Evolutionary conservation across 2,113 vertebrate genomes (phyloP).

Genomic region (Mobula hypostoma): DNA sequence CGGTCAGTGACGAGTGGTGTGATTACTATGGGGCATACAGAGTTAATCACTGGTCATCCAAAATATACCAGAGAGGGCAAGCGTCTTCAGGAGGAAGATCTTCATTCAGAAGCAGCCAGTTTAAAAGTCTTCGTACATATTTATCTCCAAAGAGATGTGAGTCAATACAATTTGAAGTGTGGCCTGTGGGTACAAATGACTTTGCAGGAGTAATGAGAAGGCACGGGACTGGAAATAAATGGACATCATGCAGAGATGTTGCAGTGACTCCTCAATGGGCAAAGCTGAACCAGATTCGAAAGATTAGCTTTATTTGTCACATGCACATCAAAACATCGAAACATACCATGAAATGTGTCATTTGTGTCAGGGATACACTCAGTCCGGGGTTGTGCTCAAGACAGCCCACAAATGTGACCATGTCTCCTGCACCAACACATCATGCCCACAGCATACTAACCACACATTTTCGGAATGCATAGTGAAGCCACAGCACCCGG

Average conservation of each 20-base stretch:
- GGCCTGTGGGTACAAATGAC: not conserved
- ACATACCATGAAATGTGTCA: no score
- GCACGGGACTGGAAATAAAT: not conserved
- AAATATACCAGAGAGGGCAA: not conserved
- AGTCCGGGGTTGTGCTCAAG: no score
- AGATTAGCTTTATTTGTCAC: no score
- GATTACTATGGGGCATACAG: not conserved
- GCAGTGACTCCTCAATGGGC: not conserved
- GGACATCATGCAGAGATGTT: not conserved
- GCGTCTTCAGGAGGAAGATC: not conserved
- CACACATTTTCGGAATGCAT: no score
- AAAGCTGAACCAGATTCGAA: no score
- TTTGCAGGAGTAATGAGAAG: conserved; percentile 8
- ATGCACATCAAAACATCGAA: no score
- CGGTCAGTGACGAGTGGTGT: not conserved
- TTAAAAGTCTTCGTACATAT: not conserved
- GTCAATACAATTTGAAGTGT: not conserved
- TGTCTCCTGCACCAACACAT: no score
- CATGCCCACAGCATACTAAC: no score
- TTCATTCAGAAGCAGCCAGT: not conserved
- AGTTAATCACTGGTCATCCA: not conserved
- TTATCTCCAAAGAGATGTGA: not conserved
- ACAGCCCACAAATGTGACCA: no score
- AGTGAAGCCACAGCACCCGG: no score
- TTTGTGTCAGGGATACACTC: no score